Conservation (phyloP, 2,113 vertebrate species). For the Rattus norvegicus region GRCr8 NC_086029.1:70932001-70932500, state of each 20-base stretch:
- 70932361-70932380: not conserved
- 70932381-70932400: not conserved
- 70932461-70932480: slow-evolving; percentile 21
- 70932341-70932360: slow-evolving; percentile 31
- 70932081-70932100: not conserved
- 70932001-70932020: slow-evolving; percentile 3
- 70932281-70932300: slow-evolving; percentile 33
- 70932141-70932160: slow-evolving; percentile 19
- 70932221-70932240: not conserved
- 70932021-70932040: slow-evolving; percentile 21
- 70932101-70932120: not conserved
- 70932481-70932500: slow-evolving; percentile 27
- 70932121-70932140: slow-evolving; percentile 8
- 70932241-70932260: not conserved
- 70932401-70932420: slow-evolving; percentile 20
- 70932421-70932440: slow-evolving; percentile 29
- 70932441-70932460: slow-evolving; percentile 35
- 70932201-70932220: not conserved
- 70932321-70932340: not conserved
- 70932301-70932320: slow-evolving; percentile 5
- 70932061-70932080: not conserved
- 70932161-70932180: slow-evolving; percentile 3
- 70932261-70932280: slow-evolving; percentile 3
- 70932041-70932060: not conserved
- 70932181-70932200: not conserved